Evolutionary conservation across 1,140 invertebrate genomes (phyloP).

Genomic region (Agrypnia vestita): DNA sequence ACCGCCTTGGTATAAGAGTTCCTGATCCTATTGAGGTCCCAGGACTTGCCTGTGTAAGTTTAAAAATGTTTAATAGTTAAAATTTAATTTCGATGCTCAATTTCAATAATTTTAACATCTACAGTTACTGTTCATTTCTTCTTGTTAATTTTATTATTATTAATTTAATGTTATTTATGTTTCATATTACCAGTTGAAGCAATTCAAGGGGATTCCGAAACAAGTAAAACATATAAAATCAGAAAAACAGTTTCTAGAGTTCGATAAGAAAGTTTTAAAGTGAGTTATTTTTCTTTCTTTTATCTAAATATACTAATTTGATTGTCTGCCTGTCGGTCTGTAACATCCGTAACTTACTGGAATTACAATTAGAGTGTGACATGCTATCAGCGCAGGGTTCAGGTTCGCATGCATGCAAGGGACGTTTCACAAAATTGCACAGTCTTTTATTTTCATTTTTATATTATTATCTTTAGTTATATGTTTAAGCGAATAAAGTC

Average conservation of each 20-base stretch:
- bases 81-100: too few relatives aligned
- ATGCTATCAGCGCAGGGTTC: too few relatives aligned
- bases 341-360: too few relatives aligned
- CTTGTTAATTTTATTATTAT: neutral
- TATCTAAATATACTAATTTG: too few relatives aligned
- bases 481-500: too few relatives aligned
- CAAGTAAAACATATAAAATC: conserved; percentile 26
- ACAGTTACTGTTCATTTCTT: conserved; percentile 2
- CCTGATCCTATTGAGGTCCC: conserved; percentile 78
- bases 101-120: conserved; percentile 2
- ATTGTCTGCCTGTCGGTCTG: too few relatives aligned
- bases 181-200: conserved; percentile 30
- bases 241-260: conserved; percentile 80
- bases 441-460: too few relatives aligned
- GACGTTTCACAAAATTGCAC: too few relatives aligned
- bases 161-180: neutral
- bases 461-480: too few relatives aligned
- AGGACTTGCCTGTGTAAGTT: conserved; percentile 25
- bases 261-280: conserved; percentile 82
- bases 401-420: too few relatives aligned
- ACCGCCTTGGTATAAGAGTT: conserved; percentile 87
- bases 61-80: neutral
- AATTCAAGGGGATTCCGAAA: conserved; percentile 19
- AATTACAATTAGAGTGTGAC: too few relatives aligned
- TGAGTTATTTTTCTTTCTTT: conserved; percentile 56